Base-by-base conservation (phyloP, 2,888 invertebrate species). In the Morpho achilles region DNA sequence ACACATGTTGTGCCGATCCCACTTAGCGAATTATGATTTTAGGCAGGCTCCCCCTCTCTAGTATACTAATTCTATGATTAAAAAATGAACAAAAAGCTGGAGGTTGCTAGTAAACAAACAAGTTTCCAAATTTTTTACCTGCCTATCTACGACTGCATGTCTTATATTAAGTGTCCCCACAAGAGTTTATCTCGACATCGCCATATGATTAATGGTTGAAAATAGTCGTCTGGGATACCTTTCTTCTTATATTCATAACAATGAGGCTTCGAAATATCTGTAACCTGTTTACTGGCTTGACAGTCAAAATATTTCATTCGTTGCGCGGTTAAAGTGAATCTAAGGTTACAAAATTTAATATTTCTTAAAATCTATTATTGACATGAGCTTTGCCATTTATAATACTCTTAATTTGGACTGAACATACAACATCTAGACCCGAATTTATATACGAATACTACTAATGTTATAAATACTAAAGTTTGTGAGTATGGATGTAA, bases 201-300 rank as follows among this genome's bases (percentile, higher is more conserved):
- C 80, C 80, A 63, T 81, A 87, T 88, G 88, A 89, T 87, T 84
- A 87, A 90, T 90, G 82, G 73, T 70, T 72, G 67, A 80, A 72
- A 73, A 79, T 70, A 80, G 79, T 75, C 75, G 74, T 72, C 70
- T 75, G 75, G 76, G 76, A 82, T 80, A 77, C 78, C 82, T 80
- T 80, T 82, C 79, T 79, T 75, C 75, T 71, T 72, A 69, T 78
- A 74, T 73, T 79, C 54, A 75, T 76, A 79, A 87, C 84, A 85
- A 87, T 82, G 75, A 75, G 67, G 69, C 73, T 73, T 73, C 72
- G 69, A 73, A 74, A 77, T 76, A 77, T 73, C 77, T 80, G 70
- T 73, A 77, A 76, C 75, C 71, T 65, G 75, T 81, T 75, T 53
- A 45, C 39, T 43, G 53, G 47, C 49, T 60, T 60, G 59, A 61